A percentile compares a stretch with the other conserved stretches of the same genome.
phyloP scores from a whole-genome alignment of 2,113 vertebrate genomes.

The Cebidichthys violaceus region DNA sequence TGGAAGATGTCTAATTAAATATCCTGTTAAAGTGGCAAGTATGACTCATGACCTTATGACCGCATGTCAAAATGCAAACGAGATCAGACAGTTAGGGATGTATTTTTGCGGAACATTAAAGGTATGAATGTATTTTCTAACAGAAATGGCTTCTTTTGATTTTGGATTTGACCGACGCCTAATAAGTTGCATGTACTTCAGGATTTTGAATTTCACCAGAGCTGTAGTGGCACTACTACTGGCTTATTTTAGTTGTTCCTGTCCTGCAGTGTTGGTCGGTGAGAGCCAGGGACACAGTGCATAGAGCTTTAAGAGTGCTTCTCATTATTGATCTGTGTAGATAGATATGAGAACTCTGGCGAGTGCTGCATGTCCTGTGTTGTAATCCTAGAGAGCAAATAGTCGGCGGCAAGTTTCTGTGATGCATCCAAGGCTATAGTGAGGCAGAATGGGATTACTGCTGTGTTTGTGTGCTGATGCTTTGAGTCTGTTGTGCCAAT shows the following conservation, averaged over 20 bases:
- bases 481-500: conserved; percentile 40
- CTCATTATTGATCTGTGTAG: conserved; percentile 55
- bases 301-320: conserved; percentile 38
- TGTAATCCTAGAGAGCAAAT: conserved; percentile 47
- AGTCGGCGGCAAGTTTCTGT: conserved; percentile 37
- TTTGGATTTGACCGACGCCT: conserved; percentile 18
- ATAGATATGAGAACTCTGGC: conserved; percentile 43
- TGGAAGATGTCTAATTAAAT: conserved; percentile 37
- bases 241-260: conserved; percentile 18
- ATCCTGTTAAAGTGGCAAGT: conserved; percentile 3
- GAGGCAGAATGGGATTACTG: conserved; percentile 42
- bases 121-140: conserved; percentile 46
- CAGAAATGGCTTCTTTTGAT: conserved; percentile 42
- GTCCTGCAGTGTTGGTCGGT: not conserved
- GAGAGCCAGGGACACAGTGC: conserved; percentile 2
- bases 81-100: conserved; percentile 5
- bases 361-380: conserved; percentile 23
- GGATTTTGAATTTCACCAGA: conserved; percentile 12
- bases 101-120: conserved; percentile 20
- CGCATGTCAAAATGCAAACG: conserved; percentile 24
- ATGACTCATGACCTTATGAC: conserved; percentile 18
- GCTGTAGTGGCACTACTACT: not conserved
- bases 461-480: conserved; percentile 61
- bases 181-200: conserved; percentile 21
- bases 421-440: conserved; percentile 38